A percentile compares a stretch with the other conserved stretches of the same genome.
phyloP scores from a whole-genome alignment of 1,140 invertebrate species.

The Panagrolaimus sp. region DNA sequence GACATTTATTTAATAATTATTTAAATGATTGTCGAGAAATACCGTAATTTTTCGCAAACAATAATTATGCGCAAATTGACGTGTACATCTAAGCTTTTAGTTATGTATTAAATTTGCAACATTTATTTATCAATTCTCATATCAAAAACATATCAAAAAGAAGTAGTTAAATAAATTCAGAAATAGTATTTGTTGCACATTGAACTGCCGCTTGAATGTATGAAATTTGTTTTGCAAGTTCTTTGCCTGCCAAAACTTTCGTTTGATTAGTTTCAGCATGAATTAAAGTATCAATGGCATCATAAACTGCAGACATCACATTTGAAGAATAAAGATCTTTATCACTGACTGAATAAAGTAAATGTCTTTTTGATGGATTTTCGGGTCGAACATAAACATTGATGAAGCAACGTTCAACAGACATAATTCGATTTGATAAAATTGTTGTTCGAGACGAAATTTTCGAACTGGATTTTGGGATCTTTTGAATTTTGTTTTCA shows the following conservation, averaged over 20 bases:
- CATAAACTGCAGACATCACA: constrained; percentile 48
- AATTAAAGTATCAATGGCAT: constrained; percentile 22
- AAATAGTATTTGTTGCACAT: constrained; percentile 42
- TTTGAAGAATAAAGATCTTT: constrained; percentile 38
- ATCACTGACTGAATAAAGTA: constrained; percentile 47
- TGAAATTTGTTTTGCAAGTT: constrained; percentile 45
- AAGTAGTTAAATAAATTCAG: neutral
- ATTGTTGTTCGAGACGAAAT: too few relatives aligned
- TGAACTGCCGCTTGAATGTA: constrained; percentile 42
- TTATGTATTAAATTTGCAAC: too few relatives aligned
- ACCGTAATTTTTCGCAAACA: too few relatives aligned
- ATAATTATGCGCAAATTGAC: too few relatives aligned
- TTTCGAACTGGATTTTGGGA: neutral
- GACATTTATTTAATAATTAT: too few relatives aligned
- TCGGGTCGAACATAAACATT: constrained; percentile 34
- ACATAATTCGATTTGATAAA: neutral
- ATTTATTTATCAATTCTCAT: too few relatives aligned
- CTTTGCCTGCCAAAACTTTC: neutral
- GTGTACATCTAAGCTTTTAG: too few relatives aligned
- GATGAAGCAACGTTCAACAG: constrained; percentile 43
- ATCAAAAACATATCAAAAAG: too few relatives aligned
- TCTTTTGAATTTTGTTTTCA: neutral
- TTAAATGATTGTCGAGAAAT: too few relatives aligned
- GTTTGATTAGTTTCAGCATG: constrained; percentile 4
- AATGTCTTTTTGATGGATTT: constrained; percentile 34